phyloP scores from a whole-genome alignment of 53 echinoderm and acorn worm genomes.

The Mesocentrotus franciscanus region DNA sequence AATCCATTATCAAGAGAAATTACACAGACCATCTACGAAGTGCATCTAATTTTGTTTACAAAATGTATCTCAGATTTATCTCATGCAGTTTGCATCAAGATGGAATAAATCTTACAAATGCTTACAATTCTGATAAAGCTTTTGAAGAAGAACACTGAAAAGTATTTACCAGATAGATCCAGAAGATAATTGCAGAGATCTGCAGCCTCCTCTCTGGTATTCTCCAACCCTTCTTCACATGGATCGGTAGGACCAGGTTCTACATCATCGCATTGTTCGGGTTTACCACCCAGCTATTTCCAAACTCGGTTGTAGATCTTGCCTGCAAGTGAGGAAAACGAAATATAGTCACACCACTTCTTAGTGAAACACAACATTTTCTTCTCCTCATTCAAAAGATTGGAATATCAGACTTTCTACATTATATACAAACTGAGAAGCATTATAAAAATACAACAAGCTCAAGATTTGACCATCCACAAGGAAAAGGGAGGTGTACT shows the following conservation, averaged over 20 bases:
- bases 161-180: constrained; percentile 7
- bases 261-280: constrained; percentile 49
- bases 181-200: constrained; percentile 45
- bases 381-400: neutral
- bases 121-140: too few species aligned
- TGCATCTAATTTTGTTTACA: neutral
- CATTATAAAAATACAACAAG: neutral
- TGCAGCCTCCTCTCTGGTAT: constrained; percentile 20
- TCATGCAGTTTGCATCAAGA: too few species aligned
- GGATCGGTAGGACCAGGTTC: constrained; percentile 67
- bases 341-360: neutral
- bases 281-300: constrained; percentile 74
- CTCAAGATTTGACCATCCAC: neutral
- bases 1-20: neutral
- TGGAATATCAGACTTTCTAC: neutral
- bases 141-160: too few species aligned
- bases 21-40: neutral
- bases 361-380: neutral
- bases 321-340: constrained; percentile 37
- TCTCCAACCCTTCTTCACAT: constrained; percentile 56
- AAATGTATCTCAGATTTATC: too few species aligned
- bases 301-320: constrained; percentile 69
- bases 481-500: too few species aligned
- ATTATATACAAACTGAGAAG: neutral
- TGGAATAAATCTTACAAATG: too few species aligned